A percentile compares a stretch with the other conserved stretches of the same genome.
Conservation (phyloP, 2,888 invertebrate genomes). For the Caenorhabditis sp. region DNA sequence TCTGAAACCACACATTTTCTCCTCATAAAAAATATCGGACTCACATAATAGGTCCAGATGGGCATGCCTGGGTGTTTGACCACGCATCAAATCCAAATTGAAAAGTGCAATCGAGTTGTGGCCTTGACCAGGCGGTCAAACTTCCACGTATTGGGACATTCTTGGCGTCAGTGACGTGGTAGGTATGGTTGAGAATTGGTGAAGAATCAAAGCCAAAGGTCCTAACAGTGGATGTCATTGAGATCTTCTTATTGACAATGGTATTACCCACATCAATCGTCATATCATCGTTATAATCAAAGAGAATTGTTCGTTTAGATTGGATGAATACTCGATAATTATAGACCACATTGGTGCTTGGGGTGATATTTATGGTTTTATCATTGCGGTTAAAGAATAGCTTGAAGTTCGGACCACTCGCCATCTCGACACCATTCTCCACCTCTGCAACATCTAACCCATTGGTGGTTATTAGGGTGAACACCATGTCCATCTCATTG, state of each 20-base stretch:
- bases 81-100: slow-evolving; percentile 19
- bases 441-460: neutral
- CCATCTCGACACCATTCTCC: slow-evolving; percentile 5
- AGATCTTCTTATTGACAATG: slow-evolving; percentile 23
- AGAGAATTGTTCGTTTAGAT: slow-evolving; percentile 16
- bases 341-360: neutral
- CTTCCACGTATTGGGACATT: slow-evolving; percentile 10
- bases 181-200: slow-evolving; percentile 12
- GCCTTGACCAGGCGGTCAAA: slow-evolving; percentile 6
- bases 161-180: slow-evolving; percentile 5
- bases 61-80: slow-evolving; percentile 19
- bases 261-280: slow-evolving; percentile 36
- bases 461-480: slow-evolving; percentile 18
- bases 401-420: slow-evolving; percentile 16
- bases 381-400: neutral
- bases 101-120: slow-evolving; percentile 32
- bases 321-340: slow-evolving; percentile 27
- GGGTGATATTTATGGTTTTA: neutral
- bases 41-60: slow-evolving; percentile 35
- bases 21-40: slow-evolving; percentile 1
- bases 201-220: slow-evolving; percentile 21
- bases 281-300: slow-evolving; percentile 31
- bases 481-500: slow-evolving; percentile 6
- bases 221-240: slow-evolving; percentile 25
- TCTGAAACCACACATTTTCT: slow-evolving; percentile 5